Evolutionary conservation across 2,113 vertebrate species (phyloP).

Genomic region (Gopherus flavomarginatus): DNA sequence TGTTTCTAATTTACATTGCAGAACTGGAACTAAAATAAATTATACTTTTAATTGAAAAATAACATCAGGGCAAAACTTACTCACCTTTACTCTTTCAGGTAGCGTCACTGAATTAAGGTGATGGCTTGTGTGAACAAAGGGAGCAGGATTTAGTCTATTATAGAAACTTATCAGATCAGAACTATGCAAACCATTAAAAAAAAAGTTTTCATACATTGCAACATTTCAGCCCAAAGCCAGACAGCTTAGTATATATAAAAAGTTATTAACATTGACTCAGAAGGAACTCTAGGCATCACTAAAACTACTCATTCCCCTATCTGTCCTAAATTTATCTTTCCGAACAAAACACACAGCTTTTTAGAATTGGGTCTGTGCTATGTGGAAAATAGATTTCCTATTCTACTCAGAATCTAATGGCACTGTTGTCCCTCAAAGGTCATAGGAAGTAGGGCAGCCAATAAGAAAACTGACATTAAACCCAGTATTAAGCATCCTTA

Average conservation of each 20-base stretch:
- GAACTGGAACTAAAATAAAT: neutral
- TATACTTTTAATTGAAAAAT: neutral
- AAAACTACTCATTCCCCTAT: neutral
- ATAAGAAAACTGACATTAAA: neutral
- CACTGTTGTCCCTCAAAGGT: neutral
- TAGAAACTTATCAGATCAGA: neutral
- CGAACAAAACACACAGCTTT: neutral
- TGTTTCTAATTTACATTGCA: neutral
- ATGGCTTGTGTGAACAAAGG: neutral
- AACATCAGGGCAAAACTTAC: neutral
- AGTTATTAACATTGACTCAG: no score
- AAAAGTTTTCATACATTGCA: neutral
- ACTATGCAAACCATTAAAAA: neutral
- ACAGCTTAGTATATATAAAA: no score
- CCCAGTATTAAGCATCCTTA: neutral
- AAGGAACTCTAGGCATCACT: neutral
- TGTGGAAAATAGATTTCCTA: neutral
- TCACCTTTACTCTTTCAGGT: neutral
- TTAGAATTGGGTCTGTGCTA: neutral
- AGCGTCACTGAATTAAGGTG: neutral
- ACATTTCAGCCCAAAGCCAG: no score
- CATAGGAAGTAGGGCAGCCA: neutral
- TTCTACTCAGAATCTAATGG: neutral
- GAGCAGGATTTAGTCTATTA: neutral
- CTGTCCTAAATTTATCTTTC: neutral